Percentiles rank a stretch among this genome's conserved stretches.
Evolutionary conservation across 2,113 vertebrate species (phyloP).

Genomic region (Merops nubicus): DNA sequence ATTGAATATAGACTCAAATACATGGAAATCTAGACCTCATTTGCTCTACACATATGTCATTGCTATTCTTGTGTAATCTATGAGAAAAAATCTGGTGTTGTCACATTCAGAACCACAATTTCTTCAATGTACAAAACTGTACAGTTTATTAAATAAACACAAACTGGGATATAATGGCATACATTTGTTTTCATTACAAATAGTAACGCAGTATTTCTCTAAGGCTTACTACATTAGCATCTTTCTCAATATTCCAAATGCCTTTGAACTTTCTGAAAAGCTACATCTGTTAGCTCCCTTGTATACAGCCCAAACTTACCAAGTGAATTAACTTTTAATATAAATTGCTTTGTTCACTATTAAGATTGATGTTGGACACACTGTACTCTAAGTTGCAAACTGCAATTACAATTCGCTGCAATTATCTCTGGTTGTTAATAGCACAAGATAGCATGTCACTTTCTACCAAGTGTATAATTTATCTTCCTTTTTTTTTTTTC

Average conservation of each 20-base stretch:
- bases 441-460: constrained; percentile 93
- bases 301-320: constrained; percentile 77
- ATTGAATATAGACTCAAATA: not conserved
- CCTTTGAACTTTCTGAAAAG: constrained; percentile 84
- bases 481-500: constrained; percentile 68
- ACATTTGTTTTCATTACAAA: constrained; percentile 83
- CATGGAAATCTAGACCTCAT: not conserved
- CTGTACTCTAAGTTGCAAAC: constrained; percentile 87
- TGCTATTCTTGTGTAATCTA: constrained; percentile 10
- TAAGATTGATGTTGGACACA: constrained; percentile 91
- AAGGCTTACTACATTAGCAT: constrained; percentile 78
- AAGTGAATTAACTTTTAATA: constrained; percentile 88
- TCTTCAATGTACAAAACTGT: constrained; percentile 58
- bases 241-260: constrained; percentile 71
- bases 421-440: constrained; percentile 97
- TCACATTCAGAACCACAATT: constrained; percentile 42
- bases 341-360: constrained; percentile 86
- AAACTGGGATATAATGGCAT: constrained; percentile 79
- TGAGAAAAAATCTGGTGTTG: constrained; percentile 46
- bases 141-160: constrained; percentile 81
- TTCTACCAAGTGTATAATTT: constrained; percentile 91
- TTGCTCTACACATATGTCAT: not conserved
- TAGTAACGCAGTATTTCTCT: constrained; percentile 76
- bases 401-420: constrained; percentile 93
- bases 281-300: constrained; percentile 81